Conservation (phyloP, 2,113 vertebrate genomes). For the Beaufortia kweichowensis region DNA sequence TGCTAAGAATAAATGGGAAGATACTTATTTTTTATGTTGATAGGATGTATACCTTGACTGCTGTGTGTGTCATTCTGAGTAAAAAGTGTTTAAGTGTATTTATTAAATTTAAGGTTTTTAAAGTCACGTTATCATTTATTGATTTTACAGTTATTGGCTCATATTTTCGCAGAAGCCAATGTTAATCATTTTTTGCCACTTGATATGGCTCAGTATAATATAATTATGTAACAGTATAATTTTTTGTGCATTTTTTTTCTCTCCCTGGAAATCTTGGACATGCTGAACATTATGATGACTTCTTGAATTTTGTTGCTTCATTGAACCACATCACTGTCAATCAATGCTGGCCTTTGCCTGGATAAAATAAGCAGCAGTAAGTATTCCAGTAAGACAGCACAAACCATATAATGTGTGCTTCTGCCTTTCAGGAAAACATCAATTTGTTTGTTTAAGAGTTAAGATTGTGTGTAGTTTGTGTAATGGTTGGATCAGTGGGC, state of each 20-base stretch:
- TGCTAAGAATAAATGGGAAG: too few relatives aligned
- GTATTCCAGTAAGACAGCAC: slow-evolving; percentile 65
- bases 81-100: too few relatives aligned
- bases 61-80: too few relatives aligned
- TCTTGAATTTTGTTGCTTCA: neutral
- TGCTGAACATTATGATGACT: slow-evolving; percentile 39
- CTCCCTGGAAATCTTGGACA: slow-evolving; percentile 2
- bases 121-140: too few relatives aligned
- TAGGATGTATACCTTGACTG: too few relatives aligned
- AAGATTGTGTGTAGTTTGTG: neutral
- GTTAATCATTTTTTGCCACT: too few relatives aligned
- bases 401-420: neutral
- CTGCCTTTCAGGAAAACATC: neutral
- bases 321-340: slow-evolving; percentile 4
- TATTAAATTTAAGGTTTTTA: too few relatives aligned
- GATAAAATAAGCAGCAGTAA: slow-evolving; percentile 88
- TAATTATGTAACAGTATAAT: neutral
- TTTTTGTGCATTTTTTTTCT: neutral
- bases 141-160: too few relatives aligned
- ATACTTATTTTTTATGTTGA: too few relatives aligned
- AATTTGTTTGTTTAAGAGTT: neutral
- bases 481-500: neutral
- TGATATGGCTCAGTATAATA: neutral
- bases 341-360: slow-evolving; percentile 36
- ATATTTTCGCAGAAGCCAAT: too few relatives aligned